Conservation (phyloP, 2,888 invertebrate species). For the Drosophila atroscutellata region DNA sequence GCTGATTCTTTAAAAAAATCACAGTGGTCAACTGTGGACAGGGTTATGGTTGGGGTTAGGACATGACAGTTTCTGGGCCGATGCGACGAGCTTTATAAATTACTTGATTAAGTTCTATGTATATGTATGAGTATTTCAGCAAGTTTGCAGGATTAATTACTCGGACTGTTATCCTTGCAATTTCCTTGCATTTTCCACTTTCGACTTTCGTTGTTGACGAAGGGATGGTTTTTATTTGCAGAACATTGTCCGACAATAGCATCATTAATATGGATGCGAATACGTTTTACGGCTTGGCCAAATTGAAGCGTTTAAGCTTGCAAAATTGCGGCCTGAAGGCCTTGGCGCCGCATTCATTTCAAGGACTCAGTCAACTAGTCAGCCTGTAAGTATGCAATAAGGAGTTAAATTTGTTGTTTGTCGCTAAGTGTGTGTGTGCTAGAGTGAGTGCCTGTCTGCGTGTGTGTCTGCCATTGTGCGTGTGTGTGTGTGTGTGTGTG, state of each 20-base stretch:
- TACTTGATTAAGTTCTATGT: conserved; percentile 69
- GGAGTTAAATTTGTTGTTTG: conserved; percentile 38
- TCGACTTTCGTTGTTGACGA: conserved; percentile 74
- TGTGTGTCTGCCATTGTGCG: conserved; percentile 12
- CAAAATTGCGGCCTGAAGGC: conserved; percentile 85
- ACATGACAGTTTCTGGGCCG: conserved; percentile 23
- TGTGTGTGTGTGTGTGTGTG: conserved; percentile 34
- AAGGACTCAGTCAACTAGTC: conserved; percentile 83
- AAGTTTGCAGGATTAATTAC: conserved; percentile 73
- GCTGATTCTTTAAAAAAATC: conserved; percentile 46
- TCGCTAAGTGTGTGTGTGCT: conserved; percentile 16
- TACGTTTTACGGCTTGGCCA: conserved; percentile 86
- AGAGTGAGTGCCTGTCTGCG: conserved; percentile 28
- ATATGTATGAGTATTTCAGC: conserved; percentile 46
- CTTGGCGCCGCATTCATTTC: conserved; percentile 84
- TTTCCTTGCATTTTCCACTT: conserved; percentile 58
- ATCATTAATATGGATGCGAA: conserved; percentile 89
- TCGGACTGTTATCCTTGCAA: conserved; percentile 71
- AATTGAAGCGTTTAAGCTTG: conserved; percentile 84
- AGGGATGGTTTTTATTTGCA: conserved; percentile 68
- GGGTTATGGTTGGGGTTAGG: conserved; percentile 9
- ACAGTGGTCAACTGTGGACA: conserved; percentile 57
- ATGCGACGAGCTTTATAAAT: conserved; percentile 58
- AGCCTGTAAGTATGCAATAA: conserved; percentile 84
- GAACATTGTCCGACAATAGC: conserved; percentile 90